These are phyloP conservation scores for Antennarius striatus DNA, from an alignment of 2,113 vertebrate species.

Conservation along the genomic window DNA sequence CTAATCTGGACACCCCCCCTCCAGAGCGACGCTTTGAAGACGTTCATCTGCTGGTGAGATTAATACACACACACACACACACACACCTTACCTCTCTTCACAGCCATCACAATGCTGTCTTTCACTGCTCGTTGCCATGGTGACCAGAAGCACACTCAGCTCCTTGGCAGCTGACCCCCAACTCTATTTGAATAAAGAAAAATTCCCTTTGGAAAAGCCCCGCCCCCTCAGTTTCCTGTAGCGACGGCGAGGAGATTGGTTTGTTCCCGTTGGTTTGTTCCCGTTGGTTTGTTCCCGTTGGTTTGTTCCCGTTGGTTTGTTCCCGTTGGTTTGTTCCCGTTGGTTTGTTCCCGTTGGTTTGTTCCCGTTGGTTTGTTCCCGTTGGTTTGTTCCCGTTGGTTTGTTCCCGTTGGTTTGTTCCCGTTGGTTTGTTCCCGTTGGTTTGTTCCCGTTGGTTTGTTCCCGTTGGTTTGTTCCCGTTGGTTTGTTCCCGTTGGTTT, in stretches of 20 bases:
- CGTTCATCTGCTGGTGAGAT: constrained; percentile 45
- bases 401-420: too few relatives aligned
- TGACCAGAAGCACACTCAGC: constrained; percentile 46
- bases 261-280: too few relatives aligned
- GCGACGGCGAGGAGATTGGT: not conserved
- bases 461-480: too few relatives aligned
- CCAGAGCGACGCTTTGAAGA: constrained; percentile 68
- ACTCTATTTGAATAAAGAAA: constrained; percentile 15
- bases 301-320: too few relatives aligned
- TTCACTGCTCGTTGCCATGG: constrained; percentile 39
- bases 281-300: too few relatives aligned
- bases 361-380: too few relatives aligned
- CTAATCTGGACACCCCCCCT: constrained; percentile 57
- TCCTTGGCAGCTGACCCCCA: constrained; percentile 16
- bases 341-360: too few relatives aligned
- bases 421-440: too few relatives aligned
- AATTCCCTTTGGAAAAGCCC: constrained; percentile 11
- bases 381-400: too few relatives aligned
- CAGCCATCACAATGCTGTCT: constrained; percentile 12
- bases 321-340: too few relatives aligned
- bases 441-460: too few relatives aligned
- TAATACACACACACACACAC: constrained; percentile 23
- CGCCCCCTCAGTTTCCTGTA: not conserved
- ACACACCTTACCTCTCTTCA: not conserved
- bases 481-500: too few relatives aligned